Evolutionary conservation across 1,140 invertebrate genomes (phyloP).

Genomic region (Rhagoletis zephyria): DNA sequence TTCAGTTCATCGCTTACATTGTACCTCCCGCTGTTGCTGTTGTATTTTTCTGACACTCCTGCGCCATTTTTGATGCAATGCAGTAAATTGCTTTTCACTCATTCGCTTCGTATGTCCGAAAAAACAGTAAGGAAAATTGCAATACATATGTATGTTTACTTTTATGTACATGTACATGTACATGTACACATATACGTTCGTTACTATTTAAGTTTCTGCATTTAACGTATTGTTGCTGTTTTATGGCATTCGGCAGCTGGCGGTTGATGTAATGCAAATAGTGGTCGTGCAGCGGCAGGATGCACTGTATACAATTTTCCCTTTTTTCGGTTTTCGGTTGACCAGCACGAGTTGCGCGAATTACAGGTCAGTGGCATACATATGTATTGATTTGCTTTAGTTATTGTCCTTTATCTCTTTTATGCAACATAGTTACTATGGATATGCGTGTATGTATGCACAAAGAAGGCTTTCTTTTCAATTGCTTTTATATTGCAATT

Average conservation of each 20-base stretch:
- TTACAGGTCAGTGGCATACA: neutral
- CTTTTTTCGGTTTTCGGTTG: neutral
- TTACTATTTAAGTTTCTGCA: too few relatives aligned
- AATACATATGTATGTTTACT: neutral
- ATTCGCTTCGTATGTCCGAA: neutral
- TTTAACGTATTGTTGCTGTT: neutral
- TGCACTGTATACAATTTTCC: neutral
- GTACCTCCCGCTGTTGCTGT: slow-evolving; percentile 11
- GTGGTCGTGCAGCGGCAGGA: neutral
- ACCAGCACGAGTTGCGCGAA: neutral
- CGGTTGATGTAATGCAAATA: neutral
- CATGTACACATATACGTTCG: neutral
- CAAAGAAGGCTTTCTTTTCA: too few relatives aligned
- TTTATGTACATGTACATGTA: too few relatives aligned
- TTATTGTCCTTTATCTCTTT: neutral
- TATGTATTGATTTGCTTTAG: neutral
- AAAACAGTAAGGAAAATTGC: neutral
- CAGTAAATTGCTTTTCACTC: slow-evolving; percentile 44
- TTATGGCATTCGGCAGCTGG: neutral
- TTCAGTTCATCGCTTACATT: slow-evolving; percentile 16
- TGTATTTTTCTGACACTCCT: slow-evolving; percentile 19
- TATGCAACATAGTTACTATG: too few relatives aligned
- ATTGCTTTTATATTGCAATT: too few relatives aligned
- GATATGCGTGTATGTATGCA: too few relatives aligned
- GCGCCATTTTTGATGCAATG: slow-evolving; percentile 41